These are phyloP conservation scores for Brachylomia viminalis DNA, from an alignment of 2,888 invertebrate species.

Conservation along the genomic window DNA sequence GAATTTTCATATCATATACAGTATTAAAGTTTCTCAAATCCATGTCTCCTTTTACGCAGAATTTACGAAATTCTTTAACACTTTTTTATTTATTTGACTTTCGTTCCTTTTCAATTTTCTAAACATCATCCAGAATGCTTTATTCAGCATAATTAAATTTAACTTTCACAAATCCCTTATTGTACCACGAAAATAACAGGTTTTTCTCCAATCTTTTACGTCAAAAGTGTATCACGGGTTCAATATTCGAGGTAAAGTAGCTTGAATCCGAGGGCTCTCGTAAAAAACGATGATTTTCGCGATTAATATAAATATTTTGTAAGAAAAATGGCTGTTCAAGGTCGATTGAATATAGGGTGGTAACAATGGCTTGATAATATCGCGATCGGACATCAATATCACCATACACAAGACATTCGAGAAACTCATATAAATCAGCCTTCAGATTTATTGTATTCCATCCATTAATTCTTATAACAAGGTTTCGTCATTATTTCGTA, in stretches of 20 bases:
- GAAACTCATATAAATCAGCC: slow-evolving; percentile 55
- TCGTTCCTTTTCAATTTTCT: slow-evolving; percentile 14
- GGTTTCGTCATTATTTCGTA: slow-evolving; percentile 64
- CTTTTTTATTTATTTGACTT: neutral
- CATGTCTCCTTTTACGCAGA: neutral
- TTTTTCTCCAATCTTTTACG: slow-evolving; percentile 47
- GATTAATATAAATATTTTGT: slow-evolving; percentile 44
- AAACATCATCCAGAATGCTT: slow-evolving; percentile 18
- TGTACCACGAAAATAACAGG: slow-evolving; percentile 39
- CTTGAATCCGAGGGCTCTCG: slow-evolving; percentile 16
- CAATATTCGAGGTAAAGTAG: slow-evolving; percentile 38
- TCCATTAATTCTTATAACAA: slow-evolving; percentile 61
- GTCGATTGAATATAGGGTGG: slow-evolving; percentile 19
- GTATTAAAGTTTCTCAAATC: slow-evolving; percentile 23
- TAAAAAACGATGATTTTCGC: slow-evolving; percentile 49
- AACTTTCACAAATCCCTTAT: slow-evolving; percentile 43
- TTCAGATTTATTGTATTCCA: slow-evolving; percentile 65
- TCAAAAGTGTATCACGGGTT: slow-evolving; percentile 43
- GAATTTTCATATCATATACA: slow-evolving; percentile 1
- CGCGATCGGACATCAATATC: slow-evolving; percentile 35
- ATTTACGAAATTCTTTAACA: neutral
- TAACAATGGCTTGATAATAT: slow-evolving; percentile 45
- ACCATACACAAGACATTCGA: slow-evolving; percentile 41
- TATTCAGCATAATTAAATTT: slow-evolving; percentile 43
- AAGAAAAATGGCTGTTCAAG: slow-evolving; percentile 36